Evolutionary conservation across 2,797 vertebrate species (phyloP).

Genomic region (Vespertilio murinus): DNA sequence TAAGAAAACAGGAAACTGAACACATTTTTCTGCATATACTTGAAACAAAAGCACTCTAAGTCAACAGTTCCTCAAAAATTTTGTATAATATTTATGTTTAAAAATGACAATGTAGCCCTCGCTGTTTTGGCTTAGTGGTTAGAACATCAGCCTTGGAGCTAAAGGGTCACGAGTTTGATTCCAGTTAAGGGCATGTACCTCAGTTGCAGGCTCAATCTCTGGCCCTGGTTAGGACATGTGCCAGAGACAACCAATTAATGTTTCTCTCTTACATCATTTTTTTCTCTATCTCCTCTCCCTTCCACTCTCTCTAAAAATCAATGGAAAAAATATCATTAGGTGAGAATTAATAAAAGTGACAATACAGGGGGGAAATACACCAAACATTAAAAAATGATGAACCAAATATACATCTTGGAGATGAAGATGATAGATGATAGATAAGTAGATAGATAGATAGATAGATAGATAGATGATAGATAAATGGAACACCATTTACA

Average conservation of each 20-base stretch:
- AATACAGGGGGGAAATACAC: not conserved
- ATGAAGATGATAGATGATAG: not conserved
- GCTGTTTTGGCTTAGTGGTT: not conserved
- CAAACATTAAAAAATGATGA: not conserved
- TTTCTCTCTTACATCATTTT: not conserved
- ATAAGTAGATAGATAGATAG: not conserved
- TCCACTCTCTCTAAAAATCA: not conserved
- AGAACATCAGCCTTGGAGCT: not conserved
- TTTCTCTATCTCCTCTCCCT: not conserved
- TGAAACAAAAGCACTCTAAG: not conserved
- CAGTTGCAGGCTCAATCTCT: not conserved
- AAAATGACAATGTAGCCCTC: not conserved
- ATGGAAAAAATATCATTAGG: not conserved
- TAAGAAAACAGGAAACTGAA: not conserved
- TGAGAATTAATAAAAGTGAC: not conserved
- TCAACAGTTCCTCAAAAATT: not conserved
- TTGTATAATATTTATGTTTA: not conserved
- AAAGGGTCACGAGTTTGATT: not conserved
- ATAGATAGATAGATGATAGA: not conserved
- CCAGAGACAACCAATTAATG: not conserved
- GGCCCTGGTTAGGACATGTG: not conserved
- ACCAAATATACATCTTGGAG: not conserved
- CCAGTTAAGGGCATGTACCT: not conserved
- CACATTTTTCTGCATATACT: not conserved
- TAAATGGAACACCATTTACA: not conserved